Base-by-base conservation (phyloP, 2,888 invertebrate species). In the Spilarctia lutea region DNA sequence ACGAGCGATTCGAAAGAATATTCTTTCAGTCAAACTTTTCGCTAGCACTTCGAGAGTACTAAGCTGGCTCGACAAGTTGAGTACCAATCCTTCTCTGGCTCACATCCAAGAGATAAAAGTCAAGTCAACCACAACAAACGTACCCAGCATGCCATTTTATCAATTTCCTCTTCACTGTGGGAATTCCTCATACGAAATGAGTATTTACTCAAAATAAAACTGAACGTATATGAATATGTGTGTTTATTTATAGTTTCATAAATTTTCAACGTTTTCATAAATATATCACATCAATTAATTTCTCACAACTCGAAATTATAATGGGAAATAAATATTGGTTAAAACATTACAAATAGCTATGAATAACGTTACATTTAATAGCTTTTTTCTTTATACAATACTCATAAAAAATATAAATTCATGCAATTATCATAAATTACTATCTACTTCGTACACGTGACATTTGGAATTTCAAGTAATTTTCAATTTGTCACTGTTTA, bases 91-190 rank as follows among this genome's bases (percentile, higher is more conserved):
- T 81, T 82, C 76, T 82, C 87, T 93, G 93, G 93, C 92, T 83
- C 76, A 72, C 76, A 75, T 91, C 93, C 93, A 92, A 90, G 75
- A 86, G 89, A 91, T 91, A 92, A 91, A 91, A 89, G 88, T 91
- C 89, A 87, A 87, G 86, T 84, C 82, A 83, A 84, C 85, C 85
- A 81, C 80, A 74, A 75, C 79, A 84, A 84, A 85, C 82, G 84
- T 78, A 87, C 83, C 82, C 77, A 81, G 86, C 79, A 81, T 76
- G 82, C 76, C 75, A 78, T 76, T 83, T 82, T 83, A 85, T 84
- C 83, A 82, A 87, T 87, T 83, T 80, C 79, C 74, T 74, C 42
- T 30, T 68, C 68, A 77, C 75, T 73, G 78, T 76, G 75, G 67
- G 68, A 67, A 81, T 82, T 71, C 79, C 78, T 84, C 76, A 79